These are phyloP conservation scores for Eristalis tenax DNA, from an alignment of 2,888 invertebrate species.

Conservation along the genomic window DNA sequence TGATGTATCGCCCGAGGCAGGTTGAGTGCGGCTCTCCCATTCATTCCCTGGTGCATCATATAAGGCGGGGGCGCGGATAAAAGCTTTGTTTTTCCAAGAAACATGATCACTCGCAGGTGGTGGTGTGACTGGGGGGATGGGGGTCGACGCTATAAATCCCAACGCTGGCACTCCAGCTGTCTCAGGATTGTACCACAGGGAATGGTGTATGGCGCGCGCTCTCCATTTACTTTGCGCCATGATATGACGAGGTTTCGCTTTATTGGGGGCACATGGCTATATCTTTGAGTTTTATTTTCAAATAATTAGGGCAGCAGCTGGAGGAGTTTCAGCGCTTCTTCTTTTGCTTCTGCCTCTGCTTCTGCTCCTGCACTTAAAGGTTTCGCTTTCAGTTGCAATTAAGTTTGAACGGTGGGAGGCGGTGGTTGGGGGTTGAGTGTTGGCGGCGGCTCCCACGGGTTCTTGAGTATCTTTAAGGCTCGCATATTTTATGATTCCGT, in stretches of 20 bases:
- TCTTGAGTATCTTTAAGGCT: not conserved
- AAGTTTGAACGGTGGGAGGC: not conserved
- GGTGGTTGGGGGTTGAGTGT: too few species aligned
- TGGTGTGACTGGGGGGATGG: not conserved
- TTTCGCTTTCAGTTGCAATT: slow-evolving; percentile 12
- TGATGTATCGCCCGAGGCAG: slow-evolving; percentile 53
- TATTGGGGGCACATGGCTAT: slow-evolving; percentile 6
- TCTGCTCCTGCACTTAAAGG: slow-evolving; percentile 12
- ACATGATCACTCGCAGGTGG: not conserved
- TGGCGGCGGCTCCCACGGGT: not conserved
- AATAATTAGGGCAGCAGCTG: slow-evolving; percentile 13
- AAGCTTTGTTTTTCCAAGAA: slow-evolving; percentile 20
- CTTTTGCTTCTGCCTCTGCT: too few species aligned
- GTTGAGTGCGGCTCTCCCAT: slow-evolving; percentile 16
- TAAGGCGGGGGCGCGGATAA: slow-evolving; percentile 18
- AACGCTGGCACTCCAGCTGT: slow-evolving; percentile 24
- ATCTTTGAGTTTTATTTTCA: slow-evolving; percentile 20
- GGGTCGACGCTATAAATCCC: slow-evolving; percentile 24
- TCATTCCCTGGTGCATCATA: slow-evolving; percentile 62
- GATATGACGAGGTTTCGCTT: slow-evolving; percentile 14
- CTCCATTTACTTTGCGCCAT: slow-evolving; percentile 9
- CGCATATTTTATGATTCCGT: not conserved
- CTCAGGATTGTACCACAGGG: slow-evolving; percentile 39
- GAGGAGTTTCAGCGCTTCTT: not conserved
- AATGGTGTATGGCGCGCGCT: not conserved